phyloP scores from a whole-genome alignment of 2,888 invertebrate genomes.

The Spialia ferax region DNA sequence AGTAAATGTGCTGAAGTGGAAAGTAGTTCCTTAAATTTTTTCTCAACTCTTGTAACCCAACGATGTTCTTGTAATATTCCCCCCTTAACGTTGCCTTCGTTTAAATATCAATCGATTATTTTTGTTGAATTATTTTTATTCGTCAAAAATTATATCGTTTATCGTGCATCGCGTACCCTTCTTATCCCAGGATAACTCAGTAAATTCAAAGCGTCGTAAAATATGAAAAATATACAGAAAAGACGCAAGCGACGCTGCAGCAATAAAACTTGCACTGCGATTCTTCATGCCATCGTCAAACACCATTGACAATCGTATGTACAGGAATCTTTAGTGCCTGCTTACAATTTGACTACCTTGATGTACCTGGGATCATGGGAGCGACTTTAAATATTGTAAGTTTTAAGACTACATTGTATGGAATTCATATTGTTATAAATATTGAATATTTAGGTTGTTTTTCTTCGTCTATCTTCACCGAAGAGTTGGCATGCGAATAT shows the following conservation, averaged over 20 bases:
- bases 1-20: no score
- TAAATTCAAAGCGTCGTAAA: constrained; percentile 82
- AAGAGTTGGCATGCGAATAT: no score
- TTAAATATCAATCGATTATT: no score
- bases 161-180: background rate
- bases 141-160: background rate
- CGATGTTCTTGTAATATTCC: no score
- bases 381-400: background rate
- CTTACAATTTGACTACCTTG: constrained; percentile 30
- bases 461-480: no score
- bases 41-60: no score
- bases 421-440: background rate
- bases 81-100: no score
- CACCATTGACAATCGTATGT: constrained; percentile 48
- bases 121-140: background rate
- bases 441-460: background rate
- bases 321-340: constrained; percentile 20
- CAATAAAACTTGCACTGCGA: constrained; percentile 64
- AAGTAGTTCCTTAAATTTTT: no score
- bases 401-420: constrained; percentile 8
- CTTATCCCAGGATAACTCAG: background rate
- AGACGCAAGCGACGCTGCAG: constrained; percentile 58
- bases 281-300: constrained; percentile 57
- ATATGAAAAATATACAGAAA: constrained; percentile 75
- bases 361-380: constrained; percentile 11